A percentile compares a stretch with the other conserved stretches of the same genome.
Conservation (phyloP, 92 coral and sea anemone species). For the Hydrozoanthus gracilis region DNA sequence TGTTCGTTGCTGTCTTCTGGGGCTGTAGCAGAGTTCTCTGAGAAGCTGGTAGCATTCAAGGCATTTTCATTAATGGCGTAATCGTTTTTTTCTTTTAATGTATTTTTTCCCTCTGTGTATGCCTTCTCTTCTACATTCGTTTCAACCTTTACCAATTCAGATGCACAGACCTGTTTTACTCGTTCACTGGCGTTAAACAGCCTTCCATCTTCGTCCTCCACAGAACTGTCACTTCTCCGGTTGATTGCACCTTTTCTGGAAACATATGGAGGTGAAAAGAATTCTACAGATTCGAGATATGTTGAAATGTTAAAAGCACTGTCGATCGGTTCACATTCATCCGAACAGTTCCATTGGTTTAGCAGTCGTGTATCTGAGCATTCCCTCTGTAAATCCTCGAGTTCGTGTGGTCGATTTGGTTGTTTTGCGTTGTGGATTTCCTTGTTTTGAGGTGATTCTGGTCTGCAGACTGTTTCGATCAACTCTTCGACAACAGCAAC, state of each 20-base stretch:
- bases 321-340: background rate
- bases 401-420: background rate
- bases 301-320: slow-evolving; percentile 4
- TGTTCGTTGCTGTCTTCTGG: background rate
- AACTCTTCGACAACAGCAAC: slow-evolving; percentile 16
- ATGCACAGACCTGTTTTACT: background rate
- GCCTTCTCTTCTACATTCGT: background rate
- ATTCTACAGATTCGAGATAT: background rate
- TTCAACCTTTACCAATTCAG: background rate
- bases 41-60: background rate
- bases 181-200: background rate
- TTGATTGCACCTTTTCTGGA: slow-evolving; percentile 40
- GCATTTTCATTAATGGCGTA: background rate
- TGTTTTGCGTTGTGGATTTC: background rate
- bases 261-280: background rate
- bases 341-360: background rate
- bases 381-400: background rate
- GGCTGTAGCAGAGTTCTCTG: background rate
- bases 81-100: background rate
- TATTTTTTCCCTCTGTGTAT: background rate
- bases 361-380: background rate
- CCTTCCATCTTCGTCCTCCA: slow-evolving; percentile 35
- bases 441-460: background rate
- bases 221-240: slow-evolving; percentile 33
- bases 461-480: slow-evolving; percentile 18